Percentiles rank a stretch among this genome's conserved stretches.
Evolutionary conservation across 64 coral and sea anemone genomes (phyloP).

Genomic region (Montipora cactus): DNA sequence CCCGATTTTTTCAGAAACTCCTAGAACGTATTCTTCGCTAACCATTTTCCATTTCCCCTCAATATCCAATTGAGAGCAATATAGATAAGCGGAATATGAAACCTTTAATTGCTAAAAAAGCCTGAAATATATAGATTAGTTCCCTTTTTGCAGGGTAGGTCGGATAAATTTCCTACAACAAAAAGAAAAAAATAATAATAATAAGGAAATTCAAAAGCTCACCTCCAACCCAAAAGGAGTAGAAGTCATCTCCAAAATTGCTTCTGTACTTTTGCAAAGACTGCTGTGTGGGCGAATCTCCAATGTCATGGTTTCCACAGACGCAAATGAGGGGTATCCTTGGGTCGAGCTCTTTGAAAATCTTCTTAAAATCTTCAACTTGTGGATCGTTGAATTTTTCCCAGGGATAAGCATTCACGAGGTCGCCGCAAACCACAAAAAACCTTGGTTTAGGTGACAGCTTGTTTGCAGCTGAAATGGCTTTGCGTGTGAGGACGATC

Average conservation of each 20-base stretch:
- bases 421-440: slow-evolving; percentile 99
- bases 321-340: slow-evolving; percentile 91
- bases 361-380: slow-evolving; percentile 89
- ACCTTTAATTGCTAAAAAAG: not conserved
- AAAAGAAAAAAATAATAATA: not conserved
- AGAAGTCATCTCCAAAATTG: slow-evolving; percentile 96
- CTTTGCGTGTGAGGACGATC: slow-evolving; percentile 84
- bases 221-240: slow-evolving; percentile 99
- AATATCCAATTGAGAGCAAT: slow-evolving; percentile 1
- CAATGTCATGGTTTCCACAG: slow-evolving; percentile 97
- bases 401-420: slow-evolving; percentile 92
- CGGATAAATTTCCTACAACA: not conserved
- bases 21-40: too few relatives aligned
- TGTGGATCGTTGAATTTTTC: slow-evolving; percentile 85
- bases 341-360: slow-evolving; percentile 90
- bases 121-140: not conserved
- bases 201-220: not conserved
- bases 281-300: slow-evolving; percentile 81
- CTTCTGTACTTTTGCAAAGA: slow-evolving; percentile 87
- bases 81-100: not conserved
- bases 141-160: not conserved
- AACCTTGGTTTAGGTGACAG: slow-evolving; percentile 92
- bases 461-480: slow-evolving; percentile 82
- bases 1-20: too few relatives aligned
- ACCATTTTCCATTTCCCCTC: too few relatives aligned